Conservation (phyloP, 2,888 invertebrate species). For the Tenthredo mesomela region DNA sequence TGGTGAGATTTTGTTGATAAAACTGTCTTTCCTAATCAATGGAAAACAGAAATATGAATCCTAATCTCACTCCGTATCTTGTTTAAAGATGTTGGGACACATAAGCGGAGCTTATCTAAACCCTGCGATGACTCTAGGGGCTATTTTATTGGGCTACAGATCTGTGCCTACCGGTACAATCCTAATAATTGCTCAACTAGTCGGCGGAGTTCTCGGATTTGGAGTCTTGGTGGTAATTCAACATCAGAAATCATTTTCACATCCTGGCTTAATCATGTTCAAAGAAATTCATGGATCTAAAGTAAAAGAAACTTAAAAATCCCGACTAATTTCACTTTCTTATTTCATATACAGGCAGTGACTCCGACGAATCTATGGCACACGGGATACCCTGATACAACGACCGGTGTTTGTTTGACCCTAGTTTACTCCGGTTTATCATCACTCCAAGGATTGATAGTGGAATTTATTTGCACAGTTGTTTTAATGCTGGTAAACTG, state of each 20-base stretch:
- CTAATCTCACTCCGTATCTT: neutral
- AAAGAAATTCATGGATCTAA: no score
- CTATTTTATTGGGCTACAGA: constrained; percentile 80
- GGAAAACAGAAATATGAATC: neutral
- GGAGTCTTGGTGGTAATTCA: constrained; percentile 80
- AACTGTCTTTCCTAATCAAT: neutral
- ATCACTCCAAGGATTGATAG: constrained; percentile 80
- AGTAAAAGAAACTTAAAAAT: no score
- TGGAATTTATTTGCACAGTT: constrained; percentile 84
- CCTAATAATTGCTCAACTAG: constrained; percentile 82
- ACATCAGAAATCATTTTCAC: constrained; percentile 32
- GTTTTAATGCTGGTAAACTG: constrained; percentile 84
- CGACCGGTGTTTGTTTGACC: constrained; percentile 64
- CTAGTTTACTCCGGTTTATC: constrained; percentile 60
- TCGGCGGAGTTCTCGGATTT: constrained; percentile 84
- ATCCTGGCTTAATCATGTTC: neutral
- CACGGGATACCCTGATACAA: neutral
- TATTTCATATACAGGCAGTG: constrained; percentile 9
- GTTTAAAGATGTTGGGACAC: constrained; percentile 84
- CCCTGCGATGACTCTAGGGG: constrained; percentile 84
- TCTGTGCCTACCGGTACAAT: constrained; percentile 79
- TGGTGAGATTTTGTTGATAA: constrained; percentile 75
- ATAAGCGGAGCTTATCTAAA: constrained; percentile 87
- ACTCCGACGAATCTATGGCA: constrained; percentile 12
- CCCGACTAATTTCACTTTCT: neutral